phyloP scores from a whole-genome alignment of 2,113 vertebrate genomes.

The Heterocephalus glaber region DNA sequence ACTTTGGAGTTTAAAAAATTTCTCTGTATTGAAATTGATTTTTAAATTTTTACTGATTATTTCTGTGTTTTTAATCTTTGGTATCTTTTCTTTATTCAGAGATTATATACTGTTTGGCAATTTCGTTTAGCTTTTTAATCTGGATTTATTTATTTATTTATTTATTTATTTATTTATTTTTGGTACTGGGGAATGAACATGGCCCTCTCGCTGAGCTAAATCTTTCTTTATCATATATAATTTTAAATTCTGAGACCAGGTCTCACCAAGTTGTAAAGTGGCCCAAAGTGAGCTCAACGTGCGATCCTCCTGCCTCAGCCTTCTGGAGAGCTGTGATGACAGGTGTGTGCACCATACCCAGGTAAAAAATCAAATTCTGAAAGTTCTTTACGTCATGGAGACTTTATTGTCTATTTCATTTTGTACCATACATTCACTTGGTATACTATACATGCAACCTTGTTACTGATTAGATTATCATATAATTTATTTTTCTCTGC shows the following conservation, averaged over 20 bases:
- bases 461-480: neutral
- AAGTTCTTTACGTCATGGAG: neutral
- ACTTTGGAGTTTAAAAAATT: neutral
- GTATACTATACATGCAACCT: neutral
- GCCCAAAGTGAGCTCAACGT: neutral
- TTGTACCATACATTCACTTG: neutral
- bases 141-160: neutral
- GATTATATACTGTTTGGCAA: neutral
- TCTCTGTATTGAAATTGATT: neutral
- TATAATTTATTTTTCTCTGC: neutral
- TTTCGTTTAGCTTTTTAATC: constrained; percentile 21
- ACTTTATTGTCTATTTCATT: neutral
- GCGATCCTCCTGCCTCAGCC: neutral
- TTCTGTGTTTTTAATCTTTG: neutral
- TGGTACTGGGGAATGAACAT: too few species aligned
- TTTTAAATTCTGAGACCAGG: neutral
- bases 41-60: neutral
- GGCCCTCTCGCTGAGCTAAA: too few species aligned
- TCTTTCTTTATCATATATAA: too few species aligned
- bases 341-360: neutral
- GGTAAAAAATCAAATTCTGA: neutral
- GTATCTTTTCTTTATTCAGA: neutral
- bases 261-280: neutral
- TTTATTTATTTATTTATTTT: neutral
- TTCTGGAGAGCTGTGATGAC: neutral